phyloP scores from a whole-genome alignment of 1,140 invertebrate species.

The Rhopalosiphum maidis region DNA sequence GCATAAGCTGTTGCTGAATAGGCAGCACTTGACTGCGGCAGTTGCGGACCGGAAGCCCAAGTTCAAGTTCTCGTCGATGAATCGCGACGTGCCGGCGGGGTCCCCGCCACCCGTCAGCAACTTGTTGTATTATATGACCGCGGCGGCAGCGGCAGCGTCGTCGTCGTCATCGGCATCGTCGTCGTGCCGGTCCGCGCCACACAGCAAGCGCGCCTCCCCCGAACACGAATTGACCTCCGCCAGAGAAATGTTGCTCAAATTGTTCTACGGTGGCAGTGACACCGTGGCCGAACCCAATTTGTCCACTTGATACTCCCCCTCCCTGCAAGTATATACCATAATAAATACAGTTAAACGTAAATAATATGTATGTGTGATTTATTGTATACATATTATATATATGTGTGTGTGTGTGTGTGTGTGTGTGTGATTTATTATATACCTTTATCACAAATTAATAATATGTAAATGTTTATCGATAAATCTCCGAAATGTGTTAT shows the following conservation, averaged over 20 bases:
- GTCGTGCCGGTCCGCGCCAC: conserved; percentile 15
- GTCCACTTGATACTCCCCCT: background rate
- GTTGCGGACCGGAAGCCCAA: conserved; percentile 58
- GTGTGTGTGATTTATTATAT: background rate
- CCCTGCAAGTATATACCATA: background rate
- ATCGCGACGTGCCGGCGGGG: conserved; percentile 60
- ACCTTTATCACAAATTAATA: background rate
- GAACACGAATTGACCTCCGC: conserved; percentile 15
- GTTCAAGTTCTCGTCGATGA: conserved; percentile 60
- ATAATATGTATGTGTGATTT: background rate
- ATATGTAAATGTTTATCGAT: background rate
- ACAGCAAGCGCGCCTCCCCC: conserved; percentile 26
- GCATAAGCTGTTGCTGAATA: conserved; percentile 59
- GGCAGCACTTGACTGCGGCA: background rate
- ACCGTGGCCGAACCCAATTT: background rate
- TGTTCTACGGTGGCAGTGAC: conserved; percentile 29
- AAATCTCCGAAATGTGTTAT: background rate
- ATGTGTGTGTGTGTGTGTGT: too few species aligned
- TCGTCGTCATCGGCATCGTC: background rate
- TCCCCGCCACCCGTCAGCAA: conserved; percentile 59
- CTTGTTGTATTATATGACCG: conserved; percentile 59
- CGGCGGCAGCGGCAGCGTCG: background rate
- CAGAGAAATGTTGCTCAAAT: conserved; percentile 47
- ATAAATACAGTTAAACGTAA: background rate
- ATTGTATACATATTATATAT: background rate